Evolutionary conservation across 1,140 invertebrate genomes (phyloP).

Genomic region (Callitettix versicolor): DNA sequence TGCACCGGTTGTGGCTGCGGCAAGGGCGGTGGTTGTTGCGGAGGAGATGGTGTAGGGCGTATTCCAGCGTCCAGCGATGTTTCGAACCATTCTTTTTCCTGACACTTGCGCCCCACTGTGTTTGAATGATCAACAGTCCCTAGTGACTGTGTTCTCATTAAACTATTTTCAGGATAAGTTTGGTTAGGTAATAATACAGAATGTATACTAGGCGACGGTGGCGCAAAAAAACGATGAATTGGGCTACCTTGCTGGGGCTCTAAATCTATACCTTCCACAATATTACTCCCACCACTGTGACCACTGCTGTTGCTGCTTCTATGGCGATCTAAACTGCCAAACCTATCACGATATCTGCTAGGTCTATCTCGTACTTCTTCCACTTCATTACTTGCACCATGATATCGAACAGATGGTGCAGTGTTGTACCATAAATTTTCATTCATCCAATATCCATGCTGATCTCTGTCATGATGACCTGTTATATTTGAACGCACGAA

Average conservation of each 20-base stretch:
- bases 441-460: too few relatives aligned
- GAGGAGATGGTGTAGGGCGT: conserved; percentile 23
- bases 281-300: background rate
- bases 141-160: conserved; percentile 47
- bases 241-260: background rate
- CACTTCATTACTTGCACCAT: background rate
- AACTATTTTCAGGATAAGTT: conserved; percentile 36
- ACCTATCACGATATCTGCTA: conserved; percentile 30
- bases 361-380: background rate
- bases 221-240: background rate
- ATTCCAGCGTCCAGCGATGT: conserved; percentile 47
- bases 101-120: conserved; percentile 36
- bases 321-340: conserved; percentile 51
- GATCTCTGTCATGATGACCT: too few relatives aligned
- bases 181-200: conserved; percentile 34
- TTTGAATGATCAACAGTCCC: conserved; percentile 33
- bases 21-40: conserved; percentile 28
- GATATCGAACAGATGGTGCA: background rate
- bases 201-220: conserved; percentile 19
- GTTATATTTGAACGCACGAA: too few relatives aligned
- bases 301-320: conserved; percentile 4
- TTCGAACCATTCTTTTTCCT: conserved; percentile 64
- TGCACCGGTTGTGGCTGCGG: conserved; percentile 10
- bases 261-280: background rate
- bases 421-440: conserved; percentile 10